These are phyloP conservation scores for Falco rusticolus DNA, from an alignment of 2,797 vertebrate genomes.

Conservation along the genomic window DNA sequence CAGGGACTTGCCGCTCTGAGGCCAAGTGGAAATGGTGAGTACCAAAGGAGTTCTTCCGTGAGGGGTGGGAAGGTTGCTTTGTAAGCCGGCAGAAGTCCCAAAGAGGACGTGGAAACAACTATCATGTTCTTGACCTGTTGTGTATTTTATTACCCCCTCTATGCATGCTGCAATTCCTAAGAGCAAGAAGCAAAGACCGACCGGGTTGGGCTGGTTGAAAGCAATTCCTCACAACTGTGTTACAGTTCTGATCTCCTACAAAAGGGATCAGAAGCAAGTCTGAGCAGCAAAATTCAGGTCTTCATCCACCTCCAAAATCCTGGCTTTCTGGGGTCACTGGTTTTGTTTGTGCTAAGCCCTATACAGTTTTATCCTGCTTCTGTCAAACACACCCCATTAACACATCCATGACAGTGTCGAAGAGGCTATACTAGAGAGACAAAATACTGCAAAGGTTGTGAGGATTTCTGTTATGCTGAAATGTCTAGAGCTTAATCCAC, in stretches of 20 bases:
- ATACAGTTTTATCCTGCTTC: neutral
- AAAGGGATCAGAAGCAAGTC: neutral
- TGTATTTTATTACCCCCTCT: neutral
- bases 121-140: neutral
- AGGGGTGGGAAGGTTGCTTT: neutral
- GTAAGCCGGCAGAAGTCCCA: neutral
- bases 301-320: neutral
- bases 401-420: neutral
- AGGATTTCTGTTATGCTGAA: neutral
- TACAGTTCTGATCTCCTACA: neutral
- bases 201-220: neutral
- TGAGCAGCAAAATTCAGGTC: neutral
- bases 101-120: neutral
- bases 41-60: neutral
- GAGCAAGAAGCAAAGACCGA: neutral
- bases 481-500: neutral
- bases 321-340: neutral
- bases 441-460: neutral
- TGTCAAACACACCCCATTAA: neutral
- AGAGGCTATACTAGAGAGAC: neutral
- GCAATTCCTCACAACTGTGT: neutral
- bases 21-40: neutral
- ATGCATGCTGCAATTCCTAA: accelerated
- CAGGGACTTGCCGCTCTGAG: accelerated
- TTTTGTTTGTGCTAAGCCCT: neutral